Percentiles rank a stretch among this genome's conserved stretches.
Conservation (phyloP, 2,888 invertebrate species). For the Aphelenchoides bicaudatus region DNA sequence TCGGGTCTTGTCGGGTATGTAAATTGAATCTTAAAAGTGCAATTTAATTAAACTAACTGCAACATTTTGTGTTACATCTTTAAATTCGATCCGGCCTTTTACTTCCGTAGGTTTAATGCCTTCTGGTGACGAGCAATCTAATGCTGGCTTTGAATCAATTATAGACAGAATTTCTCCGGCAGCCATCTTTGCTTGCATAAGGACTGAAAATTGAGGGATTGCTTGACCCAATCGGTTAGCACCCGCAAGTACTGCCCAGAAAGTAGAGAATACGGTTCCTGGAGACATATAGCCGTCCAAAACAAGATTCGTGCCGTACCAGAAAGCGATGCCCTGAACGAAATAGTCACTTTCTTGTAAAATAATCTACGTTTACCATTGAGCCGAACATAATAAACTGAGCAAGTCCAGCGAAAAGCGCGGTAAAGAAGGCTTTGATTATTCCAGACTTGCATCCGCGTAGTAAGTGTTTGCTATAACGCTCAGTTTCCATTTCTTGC, state of each 20-base stretch:
- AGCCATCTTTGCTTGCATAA: slow-evolving; percentile 75
- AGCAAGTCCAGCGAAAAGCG: slow-evolving; percentile 33
- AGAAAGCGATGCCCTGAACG: slow-evolving; percentile 11
- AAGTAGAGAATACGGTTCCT: slow-evolving; percentile 44
- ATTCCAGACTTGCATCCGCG: slow-evolving; percentile 32
- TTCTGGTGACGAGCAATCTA: slow-evolving; percentile 62
- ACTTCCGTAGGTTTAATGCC: slow-evolving; percentile 62
- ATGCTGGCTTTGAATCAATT: slow-evolving; percentile 63
- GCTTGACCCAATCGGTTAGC: slow-evolving; percentile 71
- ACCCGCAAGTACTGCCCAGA: slow-evolving; percentile 57
- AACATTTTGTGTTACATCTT: no score
- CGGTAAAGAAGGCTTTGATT: slow-evolving; percentile 31
- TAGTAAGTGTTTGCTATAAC: slow-evolving; percentile 28
- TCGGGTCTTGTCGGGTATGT: slow-evolving; percentile 62
- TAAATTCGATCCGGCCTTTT: slow-evolving; percentile 63
- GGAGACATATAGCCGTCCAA: slow-evolving; percentile 33
- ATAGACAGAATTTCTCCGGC: slow-evolving; percentile 67
- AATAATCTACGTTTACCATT: slow-evolving; percentile 46
- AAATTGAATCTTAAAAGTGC: no score
- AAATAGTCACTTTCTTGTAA: slow-evolving; percentile 3
- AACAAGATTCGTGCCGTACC: slow-evolving; percentile 52
- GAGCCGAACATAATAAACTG: slow-evolving; percentile 61
- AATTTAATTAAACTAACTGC: no score
- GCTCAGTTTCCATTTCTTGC: slow-evolving; percentile 34
- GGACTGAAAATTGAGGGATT: slow-evolving; percentile 75